Evolutionary conservation across 2,113 vertebrate species (phyloP).

Genomic region (Apaloderma vittatum): DNA sequence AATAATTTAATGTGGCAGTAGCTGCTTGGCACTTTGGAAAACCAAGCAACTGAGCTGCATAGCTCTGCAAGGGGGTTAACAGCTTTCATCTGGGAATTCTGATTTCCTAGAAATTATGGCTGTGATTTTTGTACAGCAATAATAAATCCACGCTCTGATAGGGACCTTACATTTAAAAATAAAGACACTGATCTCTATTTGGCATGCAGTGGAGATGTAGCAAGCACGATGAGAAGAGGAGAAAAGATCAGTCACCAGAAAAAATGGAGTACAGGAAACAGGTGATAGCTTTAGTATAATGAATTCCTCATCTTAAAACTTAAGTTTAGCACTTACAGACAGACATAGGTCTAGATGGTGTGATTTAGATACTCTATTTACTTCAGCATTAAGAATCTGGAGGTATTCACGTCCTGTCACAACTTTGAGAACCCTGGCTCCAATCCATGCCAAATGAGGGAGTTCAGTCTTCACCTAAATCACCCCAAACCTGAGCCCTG

Average conservation of each 20-base stretch:
- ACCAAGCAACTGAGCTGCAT: neutral
- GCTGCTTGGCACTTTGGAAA: neutral
- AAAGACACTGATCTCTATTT: constrained; percentile 38
- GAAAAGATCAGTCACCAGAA: constrained; percentile 46
- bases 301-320: constrained; percentile 5
- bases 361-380: constrained; percentile 29
- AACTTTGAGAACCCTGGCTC: neutral
- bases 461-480: neutral
- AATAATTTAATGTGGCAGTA: neutral
- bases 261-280: constrained; percentile 27
- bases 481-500: fast-evolving
- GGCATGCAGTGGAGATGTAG: constrained; percentile 8
- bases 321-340: constrained; percentile 17
- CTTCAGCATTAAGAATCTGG: neutral
- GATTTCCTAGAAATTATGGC: neutral
- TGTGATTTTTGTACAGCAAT: neutral
- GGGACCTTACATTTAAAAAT: constrained; percentile 33
- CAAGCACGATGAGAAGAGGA: constrained; percentile 5
- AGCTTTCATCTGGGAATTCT: neutral
- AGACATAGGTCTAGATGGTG: neutral
- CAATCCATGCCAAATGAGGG: no score
- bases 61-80: neutral
- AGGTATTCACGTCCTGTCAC: neutral
- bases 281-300: constrained; percentile 35
- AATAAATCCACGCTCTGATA: constrained; percentile 19